Evolutionary conservation across 30 jellyfish, hydroid and myxozoan species (phyloP).

Genomic region (Hydractinia echinata): DNA sequence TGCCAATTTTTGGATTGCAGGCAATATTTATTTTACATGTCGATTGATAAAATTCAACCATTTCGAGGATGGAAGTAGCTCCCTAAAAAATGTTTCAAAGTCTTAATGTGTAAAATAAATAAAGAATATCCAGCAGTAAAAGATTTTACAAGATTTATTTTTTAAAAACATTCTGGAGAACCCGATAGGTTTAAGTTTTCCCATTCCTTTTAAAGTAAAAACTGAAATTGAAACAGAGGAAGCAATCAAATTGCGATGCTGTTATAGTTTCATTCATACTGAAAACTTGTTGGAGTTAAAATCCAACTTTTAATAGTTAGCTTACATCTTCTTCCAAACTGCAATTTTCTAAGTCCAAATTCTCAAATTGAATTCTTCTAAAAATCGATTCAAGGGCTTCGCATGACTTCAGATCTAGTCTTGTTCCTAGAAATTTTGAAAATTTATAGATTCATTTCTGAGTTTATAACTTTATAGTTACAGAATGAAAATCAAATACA

Average conservation of each 20-base stretch:
- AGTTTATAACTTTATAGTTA: neutral
- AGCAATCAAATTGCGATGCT: neutral
- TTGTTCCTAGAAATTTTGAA: conserved; percentile 45
- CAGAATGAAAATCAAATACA: too few relatives aligned
- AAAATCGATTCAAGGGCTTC: conserved; percentile 86
- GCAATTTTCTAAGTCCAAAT: conserved; percentile 77
- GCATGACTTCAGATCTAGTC: conserved; percentile 67
- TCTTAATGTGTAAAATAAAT: neutral
- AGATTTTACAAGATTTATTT: too few relatives aligned
- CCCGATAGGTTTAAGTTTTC: neutral
- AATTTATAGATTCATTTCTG: neutral
- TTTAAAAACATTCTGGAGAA: neutral
- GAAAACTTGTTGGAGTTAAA: neutral
- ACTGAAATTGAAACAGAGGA: neutral
- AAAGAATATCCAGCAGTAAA: neutral
- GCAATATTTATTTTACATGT: conserved; percentile 76
- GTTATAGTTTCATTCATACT: neutral
- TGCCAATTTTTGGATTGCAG: conserved; percentile 85
- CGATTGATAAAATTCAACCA: conserved; percentile 92
- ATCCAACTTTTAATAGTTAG: too few relatives aligned
- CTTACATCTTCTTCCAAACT: conserved; percentile 92
- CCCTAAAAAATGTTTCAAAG: conserved; percentile 53
- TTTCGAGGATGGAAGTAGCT: conserved; percentile 84
- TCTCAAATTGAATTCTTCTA: conserved; percentile 67
- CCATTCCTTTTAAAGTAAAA: neutral